phyloP scores from a whole-genome alignment of 1,140 invertebrate genomes.

The Nixonia krombeini region DNA sequence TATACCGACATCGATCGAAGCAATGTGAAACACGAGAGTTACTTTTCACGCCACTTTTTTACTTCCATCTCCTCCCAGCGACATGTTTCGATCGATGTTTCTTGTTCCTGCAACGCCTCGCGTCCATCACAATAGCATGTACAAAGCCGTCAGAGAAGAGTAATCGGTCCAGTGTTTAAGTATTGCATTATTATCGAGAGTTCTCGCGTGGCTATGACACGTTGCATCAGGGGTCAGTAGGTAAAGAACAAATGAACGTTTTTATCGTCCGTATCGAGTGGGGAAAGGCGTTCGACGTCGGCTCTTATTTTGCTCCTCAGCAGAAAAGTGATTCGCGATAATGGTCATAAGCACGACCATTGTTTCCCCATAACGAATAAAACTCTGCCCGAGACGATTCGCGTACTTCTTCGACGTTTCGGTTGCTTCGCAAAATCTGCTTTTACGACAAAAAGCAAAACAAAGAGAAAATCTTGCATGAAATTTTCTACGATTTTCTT shows the following conservation, averaged over 20 bases:
- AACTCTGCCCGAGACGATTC: too few species aligned
- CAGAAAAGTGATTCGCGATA: constrained; percentile 31
- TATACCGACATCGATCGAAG: too few species aligned
- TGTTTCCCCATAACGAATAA: too few species aligned
- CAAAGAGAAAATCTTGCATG: too few species aligned
- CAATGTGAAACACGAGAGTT: too few species aligned
- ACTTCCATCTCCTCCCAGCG: constrained; percentile 19
- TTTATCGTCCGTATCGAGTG: constrained; percentile 45
- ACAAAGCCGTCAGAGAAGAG: constrained; percentile 12
- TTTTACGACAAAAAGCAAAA: too few species aligned
- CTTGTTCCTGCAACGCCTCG: too few species aligned
- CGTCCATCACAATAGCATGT: constrained; percentile 13
- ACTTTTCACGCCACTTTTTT: too few species aligned
- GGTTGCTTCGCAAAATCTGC: too few species aligned
- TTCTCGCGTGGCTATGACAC: constrained; percentile 37
- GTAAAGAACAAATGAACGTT: constrained; percentile 45
- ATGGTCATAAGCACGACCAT: constrained; percentile 30
- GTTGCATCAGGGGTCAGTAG: constrained; percentile 51
- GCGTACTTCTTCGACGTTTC: too few species aligned
- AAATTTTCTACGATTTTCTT: too few species aligned
- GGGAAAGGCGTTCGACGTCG: constrained; percentile 40
- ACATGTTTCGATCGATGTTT: neutral
- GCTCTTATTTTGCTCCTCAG: constrained; percentile 37
- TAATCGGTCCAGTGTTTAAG: constrained; percentile 24
- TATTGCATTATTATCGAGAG: constrained; percentile 20